These are phyloP conservation scores for Narcine bancroftii DNA, from an alignment of 2,113 vertebrate genomes.

Conservation along the genomic window DNA sequence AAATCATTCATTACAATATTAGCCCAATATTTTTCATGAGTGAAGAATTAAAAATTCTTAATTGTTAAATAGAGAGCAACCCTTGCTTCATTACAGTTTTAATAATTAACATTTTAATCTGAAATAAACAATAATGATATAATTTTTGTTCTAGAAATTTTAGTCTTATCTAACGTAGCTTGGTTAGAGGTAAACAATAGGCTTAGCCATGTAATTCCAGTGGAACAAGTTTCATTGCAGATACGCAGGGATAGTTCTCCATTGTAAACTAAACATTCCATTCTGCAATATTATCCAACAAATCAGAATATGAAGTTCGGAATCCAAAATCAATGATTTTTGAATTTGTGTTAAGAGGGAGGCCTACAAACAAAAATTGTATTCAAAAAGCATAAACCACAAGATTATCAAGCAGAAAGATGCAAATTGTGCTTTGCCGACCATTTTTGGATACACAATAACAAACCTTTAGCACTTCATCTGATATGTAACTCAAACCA, in stretches of 20 bases:
- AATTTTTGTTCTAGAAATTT: conserved; percentile 23
- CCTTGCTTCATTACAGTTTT: background rate
- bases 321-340: background rate
- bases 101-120: background rate
- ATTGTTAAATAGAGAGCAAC: background rate
- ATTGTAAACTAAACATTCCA: too few species aligned
- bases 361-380: background rate
- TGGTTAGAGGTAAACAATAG: background rate
- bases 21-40: background rate
- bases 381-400: background rate
- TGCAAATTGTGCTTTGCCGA: too few species aligned
- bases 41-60: background rate
- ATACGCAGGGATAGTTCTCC: too few species aligned
- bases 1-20: background rate
- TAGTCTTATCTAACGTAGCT: background rate
- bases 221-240: conserved; percentile 18
- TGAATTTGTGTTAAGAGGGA: background rate
- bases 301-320: conserved; percentile 3
- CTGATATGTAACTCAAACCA: background rate
- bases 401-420: background rate
- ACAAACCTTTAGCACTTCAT: background rate
- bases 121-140: background rate
- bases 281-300: background rate
- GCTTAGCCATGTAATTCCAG: background rate
- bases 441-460: background rate